Base-by-base conservation (phyloP, 2,113 vertebrate species). In the Epinephelus fuscoguttatus region DNA sequence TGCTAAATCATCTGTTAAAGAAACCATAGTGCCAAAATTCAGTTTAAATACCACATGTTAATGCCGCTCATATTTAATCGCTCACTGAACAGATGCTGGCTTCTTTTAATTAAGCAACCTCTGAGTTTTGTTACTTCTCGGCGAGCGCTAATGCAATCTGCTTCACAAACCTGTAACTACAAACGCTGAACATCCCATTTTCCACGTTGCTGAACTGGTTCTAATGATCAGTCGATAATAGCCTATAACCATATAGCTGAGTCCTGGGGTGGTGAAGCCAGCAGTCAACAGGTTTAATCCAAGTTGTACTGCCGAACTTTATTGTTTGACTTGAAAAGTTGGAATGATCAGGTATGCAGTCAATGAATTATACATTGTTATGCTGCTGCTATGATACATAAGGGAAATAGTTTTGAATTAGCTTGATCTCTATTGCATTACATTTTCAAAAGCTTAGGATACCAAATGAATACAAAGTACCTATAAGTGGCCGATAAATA, bases 1-100 rank as follows among this genome's bases (percentile, higher is more conserved):
- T 92, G 93, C 66, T 92, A 89, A 95, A 92, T 95, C 93, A 94
- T 92, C 91, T 96, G 91, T 94, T 93, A 84, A 94, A 85, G 90
- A 92, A 95, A 79, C 78, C 84, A 84, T 84, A 86, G 69, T 79
- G 75, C 84, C 88, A 88, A 85, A 90, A 90, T 73, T 86, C 78
- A n/a, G 30, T 91, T 92, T 91, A 92, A 93, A 93, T 90, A 80
- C 75, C 84, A 88, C 86, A 70, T 83, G 81, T 90, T 91, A 88
- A 91, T 92, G 83, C 87, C 85, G 56, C 86, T 91, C 86, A 84
- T 92, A 84, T 94, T 92, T 92, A 94, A 95, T 91, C 79, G 61
- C 84, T 87, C 68, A 63, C 66, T 85, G 90, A 94, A 91, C 91
- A 94, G 92, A 94, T 94, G 93, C 88, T 91, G 88, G 78, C 84